Evolutionary conservation across 2,113 vertebrate species (phyloP).

Genomic region (Colistium nudipinnis): DNA sequence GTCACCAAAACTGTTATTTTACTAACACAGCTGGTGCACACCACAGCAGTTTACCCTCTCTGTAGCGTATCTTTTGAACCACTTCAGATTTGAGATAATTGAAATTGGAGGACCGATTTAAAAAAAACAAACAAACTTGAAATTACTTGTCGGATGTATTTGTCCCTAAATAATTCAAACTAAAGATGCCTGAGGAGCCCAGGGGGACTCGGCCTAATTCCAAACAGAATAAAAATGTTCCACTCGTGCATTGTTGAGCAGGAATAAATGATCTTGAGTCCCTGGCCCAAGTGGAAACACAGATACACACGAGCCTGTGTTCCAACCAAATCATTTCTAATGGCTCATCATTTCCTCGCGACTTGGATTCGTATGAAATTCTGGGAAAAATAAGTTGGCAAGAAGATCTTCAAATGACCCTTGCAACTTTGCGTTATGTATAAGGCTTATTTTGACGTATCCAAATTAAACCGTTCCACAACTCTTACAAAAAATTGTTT

Average conservation of each 20-base stretch:
- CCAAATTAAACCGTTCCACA: not conserved
- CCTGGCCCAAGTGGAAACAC: constrained; percentile 16
- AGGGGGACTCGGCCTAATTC: not conserved
- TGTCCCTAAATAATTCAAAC: constrained; percentile 14
- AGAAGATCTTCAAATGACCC: constrained; percentile 15
- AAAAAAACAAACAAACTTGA: too few species aligned
- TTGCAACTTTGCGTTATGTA: too few species aligned
- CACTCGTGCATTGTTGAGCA: not conserved
- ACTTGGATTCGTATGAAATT: constrained; percentile 7
- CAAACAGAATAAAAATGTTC: constrained; percentile 3
- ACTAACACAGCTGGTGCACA: constrained; percentile 2
- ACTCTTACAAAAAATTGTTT: too few species aligned
- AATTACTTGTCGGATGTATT: constrained; percentile 28
- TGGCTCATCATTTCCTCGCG: not conserved
- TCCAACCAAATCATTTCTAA: not conserved
- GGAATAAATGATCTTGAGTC: not conserved
- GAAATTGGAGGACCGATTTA: constrained; percentile 9
- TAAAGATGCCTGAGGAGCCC: constrained; percentile 18
- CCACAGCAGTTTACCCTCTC: not conserved
- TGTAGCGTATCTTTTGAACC: constrained; percentile 12
- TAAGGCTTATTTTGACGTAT: not conserved
- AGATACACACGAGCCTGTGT: constrained; percentile 22
- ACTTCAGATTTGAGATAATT: constrained; percentile 6
- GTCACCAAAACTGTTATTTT: constrained; percentile 33
- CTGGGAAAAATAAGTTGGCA: not conserved